phyloP scores from a whole-genome alignment of 2,888 invertebrate species.

The Thysanoteuthis rhombus region DNA sequence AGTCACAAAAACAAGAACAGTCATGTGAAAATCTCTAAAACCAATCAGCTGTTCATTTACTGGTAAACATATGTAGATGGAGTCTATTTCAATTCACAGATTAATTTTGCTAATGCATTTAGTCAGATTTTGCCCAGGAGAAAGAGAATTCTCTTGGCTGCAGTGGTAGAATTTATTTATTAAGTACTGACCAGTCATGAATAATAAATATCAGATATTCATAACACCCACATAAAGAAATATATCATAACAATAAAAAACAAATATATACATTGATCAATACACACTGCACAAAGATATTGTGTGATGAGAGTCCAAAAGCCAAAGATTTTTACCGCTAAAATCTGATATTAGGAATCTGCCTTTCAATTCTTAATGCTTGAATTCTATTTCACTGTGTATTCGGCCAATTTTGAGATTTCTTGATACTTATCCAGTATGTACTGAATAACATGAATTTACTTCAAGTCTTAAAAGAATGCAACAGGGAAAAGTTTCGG shows the following conservation, averaged over 20 bases:
- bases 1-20: background rate
- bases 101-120: background rate
- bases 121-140: background rate
- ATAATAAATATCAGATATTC: background rate
- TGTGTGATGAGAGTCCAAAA: background rate
- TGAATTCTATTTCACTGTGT: background rate
- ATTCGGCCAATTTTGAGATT: background rate
- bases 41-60: background rate
- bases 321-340: background rate
- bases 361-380: background rate
- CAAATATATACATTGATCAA: background rate
- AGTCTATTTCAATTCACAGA: background rate
- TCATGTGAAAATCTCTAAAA: background rate
- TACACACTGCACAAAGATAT: background rate
- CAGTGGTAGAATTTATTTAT: background rate
- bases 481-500: background rate
- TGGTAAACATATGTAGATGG: background rate
- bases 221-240: background rate
- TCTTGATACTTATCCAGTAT: background rate
- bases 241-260: background rate
- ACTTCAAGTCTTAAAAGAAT: background rate
- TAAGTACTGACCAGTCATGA: background rate
- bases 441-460: background rate
- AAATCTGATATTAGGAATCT: background rate
- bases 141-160: background rate